These are phyloP conservation scores for Tadarida brasiliensis DNA, from an alignment of 2,797 vertebrate species.

Conservation along the genomic window DNA sequence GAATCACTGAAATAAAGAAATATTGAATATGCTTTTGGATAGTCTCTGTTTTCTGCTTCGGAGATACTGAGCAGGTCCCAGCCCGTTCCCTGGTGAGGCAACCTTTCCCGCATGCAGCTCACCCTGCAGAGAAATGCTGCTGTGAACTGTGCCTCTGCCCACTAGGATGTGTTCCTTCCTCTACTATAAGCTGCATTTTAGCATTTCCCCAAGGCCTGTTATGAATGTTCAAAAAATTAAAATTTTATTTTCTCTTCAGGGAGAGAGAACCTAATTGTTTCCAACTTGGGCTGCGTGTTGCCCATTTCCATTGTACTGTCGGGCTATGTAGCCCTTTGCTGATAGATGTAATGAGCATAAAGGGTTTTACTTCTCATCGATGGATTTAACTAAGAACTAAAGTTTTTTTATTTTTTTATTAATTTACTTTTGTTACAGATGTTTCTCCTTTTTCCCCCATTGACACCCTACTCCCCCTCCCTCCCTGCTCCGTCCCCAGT, in stretches of 20 bases:
- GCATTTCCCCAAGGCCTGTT: conserved; percentile 33
- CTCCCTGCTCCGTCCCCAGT: too few species aligned
- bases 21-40: neutral
- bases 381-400: neutral
- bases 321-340: neutral
- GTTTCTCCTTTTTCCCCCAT: too few species aligned
- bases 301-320: neutral
- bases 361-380: conserved; percentile 21
- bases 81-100: neutral
- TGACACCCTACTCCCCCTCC: too few species aligned
- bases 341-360: neutral
- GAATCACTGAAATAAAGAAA: neutral
- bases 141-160: neutral
- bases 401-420: too few species aligned
- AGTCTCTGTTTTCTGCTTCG: neutral
- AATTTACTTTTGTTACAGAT: too few species aligned
- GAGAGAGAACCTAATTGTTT: conserved; percentile 39
- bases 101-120: neutral
- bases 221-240: conserved; percentile 63
- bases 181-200: neutral
- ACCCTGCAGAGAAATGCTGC: neutral
- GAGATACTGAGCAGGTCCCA: neutral
- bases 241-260: conserved; percentile 40
- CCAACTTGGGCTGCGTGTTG: neutral
- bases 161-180: neutral